These are phyloP conservation scores for Mola mola DNA, from an alignment of 2,113 vertebrate genomes.

Conservation along the genomic window DNA sequence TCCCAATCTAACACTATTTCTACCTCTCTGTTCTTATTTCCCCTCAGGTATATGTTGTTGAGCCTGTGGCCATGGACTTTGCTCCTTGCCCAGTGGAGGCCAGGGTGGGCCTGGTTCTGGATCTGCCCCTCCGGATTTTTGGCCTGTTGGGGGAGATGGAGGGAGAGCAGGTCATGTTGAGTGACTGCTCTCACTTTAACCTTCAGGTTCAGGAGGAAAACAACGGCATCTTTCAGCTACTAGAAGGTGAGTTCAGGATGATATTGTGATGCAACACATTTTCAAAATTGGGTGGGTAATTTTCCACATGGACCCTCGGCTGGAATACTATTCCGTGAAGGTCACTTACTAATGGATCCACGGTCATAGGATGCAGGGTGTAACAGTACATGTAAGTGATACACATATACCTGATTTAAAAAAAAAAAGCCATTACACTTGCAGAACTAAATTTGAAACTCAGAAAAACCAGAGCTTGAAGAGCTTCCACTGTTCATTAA, in stretches of 20 bases:
- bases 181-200: constrained; percentile 93
- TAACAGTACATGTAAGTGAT: no score
- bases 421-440: no score
- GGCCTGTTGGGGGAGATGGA: constrained; percentile 79
- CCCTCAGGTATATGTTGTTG: constrained; percentile 89
- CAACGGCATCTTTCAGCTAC: constrained; percentile 83
- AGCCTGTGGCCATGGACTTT: constrained; percentile 94
- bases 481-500: no score
- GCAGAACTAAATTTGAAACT: no score
- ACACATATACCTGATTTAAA: no score
- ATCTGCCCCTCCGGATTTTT: constrained; percentile 89
- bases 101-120: constrained; percentile 83
- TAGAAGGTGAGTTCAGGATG: constrained; percentile 81
- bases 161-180: constrained; percentile 82
- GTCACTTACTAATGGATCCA: not conserved
- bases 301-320: no score
- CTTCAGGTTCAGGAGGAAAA: constrained; percentile 88
- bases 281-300: no score
- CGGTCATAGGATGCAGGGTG: no score
- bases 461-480: no score
- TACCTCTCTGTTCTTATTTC: no score
- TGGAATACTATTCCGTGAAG: not conserved
- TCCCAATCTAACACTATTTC: no score
- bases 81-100: constrained; percentile 87
- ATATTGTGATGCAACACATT: not conserved